Evolutionary conservation across 2,888 invertebrate genomes (phyloP).

Genomic region (Glyphotaelius pellucidus): DNA sequence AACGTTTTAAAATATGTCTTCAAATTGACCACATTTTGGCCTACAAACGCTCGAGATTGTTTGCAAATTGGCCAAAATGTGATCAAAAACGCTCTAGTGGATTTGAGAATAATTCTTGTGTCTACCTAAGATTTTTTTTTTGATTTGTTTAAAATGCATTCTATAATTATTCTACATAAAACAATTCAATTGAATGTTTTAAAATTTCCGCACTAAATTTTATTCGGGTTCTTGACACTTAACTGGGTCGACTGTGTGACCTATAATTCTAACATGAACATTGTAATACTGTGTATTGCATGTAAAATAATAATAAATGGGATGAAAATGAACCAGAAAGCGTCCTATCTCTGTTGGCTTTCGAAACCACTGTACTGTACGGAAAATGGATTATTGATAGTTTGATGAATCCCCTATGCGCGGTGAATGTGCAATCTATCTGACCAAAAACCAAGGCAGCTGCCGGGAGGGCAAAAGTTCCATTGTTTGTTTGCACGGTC

Average conservation of each 20-base stretch:
- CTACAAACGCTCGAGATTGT: no score
- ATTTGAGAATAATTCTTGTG: no score
- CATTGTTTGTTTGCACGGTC: neutral
- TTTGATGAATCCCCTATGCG: neutral
- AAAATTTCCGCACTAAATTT: no score
- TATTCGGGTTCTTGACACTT: neutral
- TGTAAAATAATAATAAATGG: neutral
- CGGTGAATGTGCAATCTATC: neutral
- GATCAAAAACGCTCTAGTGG: no score
- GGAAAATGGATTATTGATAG: neutral
- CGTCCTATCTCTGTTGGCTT: neutral
- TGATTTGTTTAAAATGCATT: no score
- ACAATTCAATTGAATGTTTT: no score
- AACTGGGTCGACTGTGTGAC: neutral
- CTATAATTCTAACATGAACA: neutral
- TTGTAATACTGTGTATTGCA: neutral
- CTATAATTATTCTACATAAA: no score
- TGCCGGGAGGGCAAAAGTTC: neutral
- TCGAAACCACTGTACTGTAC: neutral
- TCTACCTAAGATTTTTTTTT: no score
- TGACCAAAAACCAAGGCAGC: neutral
- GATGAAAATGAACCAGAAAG: neutral
- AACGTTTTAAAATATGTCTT: no score
- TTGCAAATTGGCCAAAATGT: no score
- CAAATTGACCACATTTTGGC: no score